Conservation (phyloP, 2,797 vertebrate species). For the Hoplostethus atlanticus region DNA sequence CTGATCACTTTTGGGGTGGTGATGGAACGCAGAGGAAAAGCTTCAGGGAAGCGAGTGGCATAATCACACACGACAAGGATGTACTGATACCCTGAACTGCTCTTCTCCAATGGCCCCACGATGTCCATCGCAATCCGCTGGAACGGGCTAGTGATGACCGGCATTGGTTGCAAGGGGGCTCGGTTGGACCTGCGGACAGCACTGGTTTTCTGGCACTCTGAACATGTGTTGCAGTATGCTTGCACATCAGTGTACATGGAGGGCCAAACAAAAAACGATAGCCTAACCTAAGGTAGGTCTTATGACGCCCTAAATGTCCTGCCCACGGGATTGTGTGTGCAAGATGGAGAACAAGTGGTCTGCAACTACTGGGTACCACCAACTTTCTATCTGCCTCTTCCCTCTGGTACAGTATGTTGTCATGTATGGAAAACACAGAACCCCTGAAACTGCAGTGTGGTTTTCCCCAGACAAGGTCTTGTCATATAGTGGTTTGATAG, state of each 20-base stretch:
- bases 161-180: not conserved
- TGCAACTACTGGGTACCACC: not conserved
- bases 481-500: too few relatives aligned
- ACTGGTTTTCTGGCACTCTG: not conserved
- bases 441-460: too few relatives aligned
- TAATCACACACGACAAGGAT: constrained; percentile 22
- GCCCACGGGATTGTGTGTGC: constrained; percentile 6
- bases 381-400: not conserved
- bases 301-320: constrained; percentile 1
- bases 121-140: constrained; percentile 1
- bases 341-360: not conserved
- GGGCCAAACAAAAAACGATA: constrained; percentile 13
- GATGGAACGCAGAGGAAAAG: not conserved
- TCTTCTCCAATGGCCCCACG: constrained; percentile 16
- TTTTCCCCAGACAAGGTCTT: too few relatives aligned
- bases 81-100: not conserved
- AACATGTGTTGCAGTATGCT: not conserved
- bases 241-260: not conserved
- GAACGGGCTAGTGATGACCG: not conserved
- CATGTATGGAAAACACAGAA: too few relatives aligned
- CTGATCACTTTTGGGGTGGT: not conserved
- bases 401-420: too few relatives aligned
- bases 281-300: not conserved
- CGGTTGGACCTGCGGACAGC: not conserved
- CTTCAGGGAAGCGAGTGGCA: constrained; percentile 17